These are phyloP conservation scores for Biston betularia DNA, from an alignment of 2,888 invertebrate genomes.

Conservation along the genomic window DNA sequence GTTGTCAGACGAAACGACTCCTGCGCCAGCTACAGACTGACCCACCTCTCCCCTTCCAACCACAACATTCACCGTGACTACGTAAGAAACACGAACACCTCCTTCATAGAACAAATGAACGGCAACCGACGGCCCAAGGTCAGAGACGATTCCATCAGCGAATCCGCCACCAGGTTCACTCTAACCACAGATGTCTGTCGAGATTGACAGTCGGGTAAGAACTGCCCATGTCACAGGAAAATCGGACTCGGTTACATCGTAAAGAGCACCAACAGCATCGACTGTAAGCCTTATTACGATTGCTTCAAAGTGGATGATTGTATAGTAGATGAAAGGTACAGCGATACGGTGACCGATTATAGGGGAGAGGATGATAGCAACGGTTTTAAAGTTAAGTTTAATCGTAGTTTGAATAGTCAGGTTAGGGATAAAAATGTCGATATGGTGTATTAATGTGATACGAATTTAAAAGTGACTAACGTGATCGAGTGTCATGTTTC, in stretches of 20 bases:
- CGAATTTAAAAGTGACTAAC: conserved; percentile 16
- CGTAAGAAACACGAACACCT: conserved; percentile 76
- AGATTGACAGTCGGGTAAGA: conserved; percentile 75
- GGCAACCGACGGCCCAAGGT: conserved; percentile 71
- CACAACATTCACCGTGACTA: conserved; percentile 78
- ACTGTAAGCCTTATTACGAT: conserved; percentile 80
- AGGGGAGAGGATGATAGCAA: conserved; percentile 66
- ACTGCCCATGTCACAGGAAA: conserved; percentile 61
- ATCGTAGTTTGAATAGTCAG: conserved; percentile 78
- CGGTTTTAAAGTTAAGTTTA: conserved; percentile 76
- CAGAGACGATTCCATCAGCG: conserved; percentile 77
- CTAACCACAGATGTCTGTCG: conserved; percentile 71
- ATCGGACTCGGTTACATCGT: conserved; percentile 68
- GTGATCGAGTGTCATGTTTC: not conserved
- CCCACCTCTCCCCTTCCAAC: conserved; percentile 80
- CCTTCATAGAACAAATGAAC: conserved; percentile 80
- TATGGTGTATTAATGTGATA: conserved; percentile 30
- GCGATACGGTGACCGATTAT: conserved; percentile 71
- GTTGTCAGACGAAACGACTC: conserved; percentile 80
- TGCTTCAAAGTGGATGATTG: conserved; percentile 68
- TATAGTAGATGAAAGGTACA: conserved; percentile 66
- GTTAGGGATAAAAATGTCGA: conserved; percentile 66
- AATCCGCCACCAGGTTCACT: conserved; percentile 76
- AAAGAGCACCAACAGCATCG: conserved; percentile 76
- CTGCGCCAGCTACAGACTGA: conserved; percentile 77